Evolutionary conservation across 2,797 vertebrate genomes (phyloP).

Genomic region (Hippopotamyrus pictus): DNA sequence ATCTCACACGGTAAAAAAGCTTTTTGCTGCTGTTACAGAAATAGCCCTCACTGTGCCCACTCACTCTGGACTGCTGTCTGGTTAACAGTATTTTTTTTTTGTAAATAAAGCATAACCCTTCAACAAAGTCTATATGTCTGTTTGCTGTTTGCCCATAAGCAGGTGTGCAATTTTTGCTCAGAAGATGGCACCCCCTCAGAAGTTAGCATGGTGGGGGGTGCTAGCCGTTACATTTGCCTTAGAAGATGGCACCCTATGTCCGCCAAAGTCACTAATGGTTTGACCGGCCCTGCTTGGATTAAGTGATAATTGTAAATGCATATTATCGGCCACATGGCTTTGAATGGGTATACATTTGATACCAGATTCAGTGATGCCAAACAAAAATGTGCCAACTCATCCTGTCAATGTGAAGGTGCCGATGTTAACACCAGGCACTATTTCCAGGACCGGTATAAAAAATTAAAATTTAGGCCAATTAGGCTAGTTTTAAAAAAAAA

Average conservation of each 20-base stretch:
- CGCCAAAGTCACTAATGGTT: background rate
- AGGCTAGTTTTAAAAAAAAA: background rate
- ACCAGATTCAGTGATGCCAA: background rate
- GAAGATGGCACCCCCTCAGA: background rate
- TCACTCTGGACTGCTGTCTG: constrained; percentile 35
- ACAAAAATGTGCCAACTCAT: background rate
- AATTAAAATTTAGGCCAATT: background rate
- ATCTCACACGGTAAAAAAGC: constrained; percentile 20
- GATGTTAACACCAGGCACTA: background rate
- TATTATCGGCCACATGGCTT: background rate
- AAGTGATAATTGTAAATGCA: background rate
- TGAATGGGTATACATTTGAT: background rate
- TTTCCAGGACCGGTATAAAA: background rate
- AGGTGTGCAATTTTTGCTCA: background rate
- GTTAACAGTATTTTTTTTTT: constrained; percentile 51
- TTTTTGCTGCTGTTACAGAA: constrained; percentile 32
- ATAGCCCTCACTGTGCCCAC: constrained; percentile 19
- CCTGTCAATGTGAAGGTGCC: background rate
- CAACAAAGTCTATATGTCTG: constrained; percentile 30
- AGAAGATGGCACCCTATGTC: background rate
- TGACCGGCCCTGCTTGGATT: background rate
- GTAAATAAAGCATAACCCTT: constrained; percentile 67
- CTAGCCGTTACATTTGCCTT: background rate
- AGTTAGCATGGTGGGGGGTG: background rate
- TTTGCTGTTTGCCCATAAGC: constrained; percentile 19